Conservation (phyloP, 2,888 invertebrate genomes). For the Dysmachus trigonus region DNA sequence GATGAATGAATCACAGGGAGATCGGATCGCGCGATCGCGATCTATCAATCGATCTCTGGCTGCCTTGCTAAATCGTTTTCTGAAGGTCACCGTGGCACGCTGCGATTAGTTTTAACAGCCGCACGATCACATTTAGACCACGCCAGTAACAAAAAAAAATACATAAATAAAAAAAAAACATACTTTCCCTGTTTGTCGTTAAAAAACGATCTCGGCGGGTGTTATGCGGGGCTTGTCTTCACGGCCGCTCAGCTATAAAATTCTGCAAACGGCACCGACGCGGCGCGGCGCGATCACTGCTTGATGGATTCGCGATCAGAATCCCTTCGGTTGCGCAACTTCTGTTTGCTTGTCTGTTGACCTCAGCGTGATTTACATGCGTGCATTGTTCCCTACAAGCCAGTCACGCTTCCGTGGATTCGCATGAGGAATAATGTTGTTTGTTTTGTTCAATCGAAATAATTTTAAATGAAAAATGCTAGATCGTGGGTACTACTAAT, state of each 20-base stretch:
- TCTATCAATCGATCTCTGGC: conserved; percentile 5
- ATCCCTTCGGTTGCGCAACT: background rate
- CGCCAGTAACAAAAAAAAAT: background rate
- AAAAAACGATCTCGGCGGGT: background rate
- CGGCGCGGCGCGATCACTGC: background rate
- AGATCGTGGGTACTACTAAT: background rate
- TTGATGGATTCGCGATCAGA: background rate
- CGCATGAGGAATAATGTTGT: background rate
- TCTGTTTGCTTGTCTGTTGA: conserved; percentile 4
- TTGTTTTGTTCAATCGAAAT: background rate
- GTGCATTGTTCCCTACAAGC: background rate
- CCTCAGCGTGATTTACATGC: conserved; percentile 16
- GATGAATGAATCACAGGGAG: conserved; percentile 18
- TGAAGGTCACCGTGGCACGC: background rate
- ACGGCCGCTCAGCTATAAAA: background rate
- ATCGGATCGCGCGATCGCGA: conserved; percentile 6
- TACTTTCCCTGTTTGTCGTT: background rate
- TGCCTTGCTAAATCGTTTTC: background rate
- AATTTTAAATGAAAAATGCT: background rate
- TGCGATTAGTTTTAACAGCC: background rate
- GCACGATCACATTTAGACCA: background rate
- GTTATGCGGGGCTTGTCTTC: background rate
- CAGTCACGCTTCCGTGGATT: conserved; percentile 18
- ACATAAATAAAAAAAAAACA: background rate
- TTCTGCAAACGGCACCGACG: background rate